Evolutionary conservation across 2,113 vertebrate species (phyloP).

Genomic region (Microcebus tavaratra): DNA sequence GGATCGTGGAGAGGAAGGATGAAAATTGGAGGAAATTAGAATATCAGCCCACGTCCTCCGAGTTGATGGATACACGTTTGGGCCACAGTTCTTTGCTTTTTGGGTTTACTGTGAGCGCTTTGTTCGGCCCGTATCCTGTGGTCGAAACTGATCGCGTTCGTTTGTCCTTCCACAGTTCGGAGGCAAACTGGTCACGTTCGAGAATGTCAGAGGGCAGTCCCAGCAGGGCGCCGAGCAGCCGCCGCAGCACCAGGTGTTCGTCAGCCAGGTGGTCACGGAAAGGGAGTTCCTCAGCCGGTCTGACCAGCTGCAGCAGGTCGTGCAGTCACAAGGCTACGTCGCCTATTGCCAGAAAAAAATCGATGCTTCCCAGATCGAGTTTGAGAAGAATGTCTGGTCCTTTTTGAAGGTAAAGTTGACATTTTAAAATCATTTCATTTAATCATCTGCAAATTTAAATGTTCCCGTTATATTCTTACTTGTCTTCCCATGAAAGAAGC

Average conservation of each 20-base stretch:
- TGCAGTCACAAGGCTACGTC: constrained; percentile 89
- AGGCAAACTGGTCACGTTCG: constrained; percentile 95
- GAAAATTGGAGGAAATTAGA: neutral
- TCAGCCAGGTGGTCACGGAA: constrained; percentile 97
- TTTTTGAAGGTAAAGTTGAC: constrained; percentile 92
- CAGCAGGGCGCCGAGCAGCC: constrained; percentile 84
- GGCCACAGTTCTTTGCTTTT: neutral
- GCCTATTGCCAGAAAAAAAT: constrained; percentile 94
- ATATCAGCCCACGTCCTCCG: neutral
- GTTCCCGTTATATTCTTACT: neutral
- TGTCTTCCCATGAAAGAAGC: neutral
- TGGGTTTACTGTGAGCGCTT: accelerated
- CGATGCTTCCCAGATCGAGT: constrained; percentile 88
- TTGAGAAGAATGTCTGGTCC: constrained; percentile 95
- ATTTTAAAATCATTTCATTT: constrained; percentile 43
- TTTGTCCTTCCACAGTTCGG: constrained; percentile 89
- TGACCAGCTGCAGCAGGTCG: constrained; percentile 90
- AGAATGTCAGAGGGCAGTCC: constrained; percentile 84
- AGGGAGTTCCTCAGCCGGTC: constrained; percentile 91
- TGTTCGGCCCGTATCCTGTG: neutral
- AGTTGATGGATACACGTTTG: neutral
- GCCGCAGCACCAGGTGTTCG: constrained; percentile 84
- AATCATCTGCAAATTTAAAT: neutral
- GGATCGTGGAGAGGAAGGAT: neutral
- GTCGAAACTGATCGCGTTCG: neutral